phyloP scores from a whole-genome alignment of 1,140 invertebrate species.

The Drosophila guanche region DNA sequence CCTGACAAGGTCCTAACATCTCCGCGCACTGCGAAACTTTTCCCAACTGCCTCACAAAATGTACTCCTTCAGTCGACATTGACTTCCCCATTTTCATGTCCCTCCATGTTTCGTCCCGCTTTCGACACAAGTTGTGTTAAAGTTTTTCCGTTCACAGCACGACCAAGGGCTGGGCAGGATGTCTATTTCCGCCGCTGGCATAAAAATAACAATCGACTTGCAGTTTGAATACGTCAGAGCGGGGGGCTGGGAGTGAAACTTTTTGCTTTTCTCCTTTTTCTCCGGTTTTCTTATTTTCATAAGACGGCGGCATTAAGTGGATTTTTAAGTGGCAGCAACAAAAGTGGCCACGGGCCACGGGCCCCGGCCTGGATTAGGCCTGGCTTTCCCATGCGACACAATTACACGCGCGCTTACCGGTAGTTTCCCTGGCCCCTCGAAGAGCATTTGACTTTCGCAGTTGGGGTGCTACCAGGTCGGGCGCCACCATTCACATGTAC shows the following conservation, averaged over 20 bases:
- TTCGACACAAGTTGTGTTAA: constrained; percentile 68
- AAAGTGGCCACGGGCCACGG: constrained; percentile 73
- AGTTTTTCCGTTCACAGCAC: constrained; percentile 47
- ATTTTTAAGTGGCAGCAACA: constrained; percentile 80
- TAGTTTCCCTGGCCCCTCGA: constrained; percentile 14
- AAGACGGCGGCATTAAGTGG: constrained; percentile 76
- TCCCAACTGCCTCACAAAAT: constrained; percentile 51
- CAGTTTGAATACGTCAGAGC: constrained; percentile 76
- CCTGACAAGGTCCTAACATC: constrained; percentile 48
- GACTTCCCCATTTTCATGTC: constrained; percentile 33
- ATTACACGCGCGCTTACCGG: constrained; percentile 65
- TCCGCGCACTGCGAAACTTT: constrained; percentile 49
- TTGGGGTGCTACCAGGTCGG: constrained; percentile 35
- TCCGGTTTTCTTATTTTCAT: constrained; percentile 45
- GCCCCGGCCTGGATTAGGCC: constrained; percentile 47
- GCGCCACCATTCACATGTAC: constrained; percentile 65
- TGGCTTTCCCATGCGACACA: constrained; percentile 62
- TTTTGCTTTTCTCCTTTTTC: constrained; percentile 21
- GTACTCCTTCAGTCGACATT: constrained; percentile 51
- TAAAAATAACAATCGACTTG: constrained; percentile 82
- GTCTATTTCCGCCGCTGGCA: constrained; percentile 74
- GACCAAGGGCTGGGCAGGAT: constrained; percentile 32
- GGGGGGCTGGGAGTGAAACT: constrained; percentile 8
- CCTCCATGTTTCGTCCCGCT: constrained; percentile 22
- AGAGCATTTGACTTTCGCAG: constrained; percentile 36